Base-by-base conservation (phyloP, 2,888 invertebrate species). In the Hydriomena furcata region DNA sequence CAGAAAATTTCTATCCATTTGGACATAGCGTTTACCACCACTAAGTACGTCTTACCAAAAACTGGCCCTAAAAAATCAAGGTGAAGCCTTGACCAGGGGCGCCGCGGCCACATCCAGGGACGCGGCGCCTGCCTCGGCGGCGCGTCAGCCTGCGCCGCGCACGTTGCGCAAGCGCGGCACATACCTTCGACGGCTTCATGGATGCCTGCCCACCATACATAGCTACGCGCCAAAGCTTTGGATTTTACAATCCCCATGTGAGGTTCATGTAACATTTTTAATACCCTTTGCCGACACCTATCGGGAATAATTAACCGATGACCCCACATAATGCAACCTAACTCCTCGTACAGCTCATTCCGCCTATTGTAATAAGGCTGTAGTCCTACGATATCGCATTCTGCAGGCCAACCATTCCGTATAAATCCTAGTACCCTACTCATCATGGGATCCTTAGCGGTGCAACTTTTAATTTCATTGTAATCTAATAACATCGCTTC, bases 1-100 rank as follows among this genome's bases (percentile, higher is more conserved):
- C n/a, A n/a, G n/a, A n/a, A n/a, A n/a, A n/a, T 49, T 40, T 61
- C 58, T 7, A 57, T 25, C 61, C 64, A 57, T 28, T 65, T 61
- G 1, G 60, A 47, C 4, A 23, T 38, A 0, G 58, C 37, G 20
- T 60, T 42, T 25, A 60, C 24, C 1, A 52, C 27, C 2, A 64
- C 43, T 2, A 63, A 17, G 31, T 57, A 64, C 2, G 36, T 56
- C 23, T 17, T 8, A 2, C 44, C 46, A 5, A 6, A 2, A 7
- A 58, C 21, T 0, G 51, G 55, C 8, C 55, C 58, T 5, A 61
- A 20, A 34, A 58, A 54, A 28, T 60, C 55, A 0, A 52, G 0
- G 21, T 57, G 52, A 0, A 57, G 13, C 7, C 55, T 35, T 41
- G 37, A 51, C 12, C 45, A 47, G 4, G 30, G n/a, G 7, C 7